phyloP scores from a whole-genome alignment of 2,797 vertebrate species.

The Heliangelus exortis region DNA sequence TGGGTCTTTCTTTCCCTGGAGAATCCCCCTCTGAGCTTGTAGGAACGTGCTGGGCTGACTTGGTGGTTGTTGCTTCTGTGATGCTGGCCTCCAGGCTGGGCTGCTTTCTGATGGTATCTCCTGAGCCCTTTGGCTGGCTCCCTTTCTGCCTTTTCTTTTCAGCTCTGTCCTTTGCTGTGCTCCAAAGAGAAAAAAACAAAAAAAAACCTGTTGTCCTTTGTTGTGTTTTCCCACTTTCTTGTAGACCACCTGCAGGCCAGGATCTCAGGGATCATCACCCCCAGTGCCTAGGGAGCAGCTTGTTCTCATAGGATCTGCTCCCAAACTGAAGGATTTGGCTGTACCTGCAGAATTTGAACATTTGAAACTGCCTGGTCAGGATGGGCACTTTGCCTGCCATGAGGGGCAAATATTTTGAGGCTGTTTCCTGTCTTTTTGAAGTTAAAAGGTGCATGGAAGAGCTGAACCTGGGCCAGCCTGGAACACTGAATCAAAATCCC shows the following conservation, averaged over 20 bases:
- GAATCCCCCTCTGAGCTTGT: neutral
- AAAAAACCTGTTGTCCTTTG: neutral
- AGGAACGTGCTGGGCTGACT: neutral
- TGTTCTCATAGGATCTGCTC: neutral
- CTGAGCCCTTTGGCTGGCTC: neutral
- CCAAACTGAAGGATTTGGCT: neutral
- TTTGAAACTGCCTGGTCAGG: neutral
- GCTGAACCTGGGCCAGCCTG: neutral
- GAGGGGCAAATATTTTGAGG: neutral
- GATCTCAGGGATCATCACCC: neutral
- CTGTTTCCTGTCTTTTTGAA: neutral
- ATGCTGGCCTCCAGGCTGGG: neutral
- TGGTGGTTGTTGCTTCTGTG: neutral
- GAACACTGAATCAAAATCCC: too few species aligned
- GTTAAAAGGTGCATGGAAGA: neutral
- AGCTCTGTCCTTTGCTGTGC: slow-evolving; percentile 32
- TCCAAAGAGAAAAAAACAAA: neutral
- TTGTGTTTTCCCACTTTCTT: neutral
- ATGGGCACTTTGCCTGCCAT: neutral
- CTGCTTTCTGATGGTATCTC: neutral
- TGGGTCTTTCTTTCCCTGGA: neutral
- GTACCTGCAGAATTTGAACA: neutral
- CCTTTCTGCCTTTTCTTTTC: slow-evolving; percentile 53
- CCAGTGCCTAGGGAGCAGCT: neutral
- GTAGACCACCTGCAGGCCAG: neutral